Conservation (phyloP, 2,113 vertebrate genomes). For the Amazona vittata region DNA sequence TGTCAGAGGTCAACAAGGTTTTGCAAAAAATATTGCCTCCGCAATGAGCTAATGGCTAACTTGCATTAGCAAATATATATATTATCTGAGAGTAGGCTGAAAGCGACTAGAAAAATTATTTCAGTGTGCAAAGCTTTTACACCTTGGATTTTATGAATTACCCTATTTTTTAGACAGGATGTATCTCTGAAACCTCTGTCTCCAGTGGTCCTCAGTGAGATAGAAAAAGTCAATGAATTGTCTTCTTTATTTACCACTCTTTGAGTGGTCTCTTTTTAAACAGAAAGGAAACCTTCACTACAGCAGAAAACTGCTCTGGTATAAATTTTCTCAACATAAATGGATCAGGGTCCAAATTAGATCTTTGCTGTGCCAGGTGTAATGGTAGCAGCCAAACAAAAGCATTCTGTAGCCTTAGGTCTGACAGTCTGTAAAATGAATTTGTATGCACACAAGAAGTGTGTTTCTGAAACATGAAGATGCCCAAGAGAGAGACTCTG, state of each 20-base stretch:
- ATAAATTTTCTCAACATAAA: background rate
- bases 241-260: background rate
- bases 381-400: conserved; percentile 14
- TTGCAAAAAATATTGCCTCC: background rate
- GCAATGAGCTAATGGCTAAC: background rate
- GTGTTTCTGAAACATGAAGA: conserved; percentile 32
- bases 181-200: background rate
- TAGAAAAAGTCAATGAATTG: background rate
- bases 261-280: background rate
- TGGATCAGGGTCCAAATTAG: conserved; percentile 21
- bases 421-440: conserved; percentile 38
- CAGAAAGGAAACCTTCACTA: background rate
- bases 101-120: background rate
- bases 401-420: conserved; percentile 13
- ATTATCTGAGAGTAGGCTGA: background rate
- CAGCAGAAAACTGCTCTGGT: background rate
- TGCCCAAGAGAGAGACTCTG: conserved; percentile 24
- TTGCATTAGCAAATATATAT: background rate
- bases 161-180: background rate
- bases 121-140: background rate
- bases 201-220: background rate
- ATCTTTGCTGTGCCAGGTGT: conserved; percentile 23
- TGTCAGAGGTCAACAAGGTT: background rate
- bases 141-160: background rate
- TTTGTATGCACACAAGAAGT: conserved; percentile 39